These are phyloP conservation scores for Heliconius hewitsoni DNA, from an alignment of 1,140 invertebrate genomes.

Conservation along the genomic window DNA sequence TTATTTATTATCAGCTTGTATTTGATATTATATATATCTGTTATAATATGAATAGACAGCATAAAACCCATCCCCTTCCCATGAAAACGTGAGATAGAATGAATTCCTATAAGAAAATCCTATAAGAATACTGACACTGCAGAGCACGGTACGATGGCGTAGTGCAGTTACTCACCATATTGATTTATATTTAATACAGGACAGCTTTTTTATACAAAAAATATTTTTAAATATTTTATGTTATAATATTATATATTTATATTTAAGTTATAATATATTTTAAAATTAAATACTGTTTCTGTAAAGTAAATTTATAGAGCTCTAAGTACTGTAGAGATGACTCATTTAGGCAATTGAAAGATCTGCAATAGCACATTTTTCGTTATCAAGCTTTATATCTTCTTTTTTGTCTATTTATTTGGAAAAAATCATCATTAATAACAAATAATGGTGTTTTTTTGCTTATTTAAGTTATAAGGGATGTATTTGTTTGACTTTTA, in stretches of 20 bases:
- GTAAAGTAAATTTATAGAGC: not conserved
- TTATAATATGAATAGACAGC: not conserved
- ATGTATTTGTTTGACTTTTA: not conserved
- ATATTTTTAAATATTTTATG: not conserved
- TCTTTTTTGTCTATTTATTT: not conserved
- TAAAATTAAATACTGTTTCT: not conserved
- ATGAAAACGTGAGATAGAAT: slow-evolving; percentile 20
- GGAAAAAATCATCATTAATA: not conserved
- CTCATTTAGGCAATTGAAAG: slow-evolving; percentile 9
- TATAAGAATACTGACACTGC: slow-evolving; percentile 30
- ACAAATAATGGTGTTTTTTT: not conserved
- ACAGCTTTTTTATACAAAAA: not conserved
- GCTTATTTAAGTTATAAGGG: not conserved
- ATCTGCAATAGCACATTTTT: slow-evolving; percentile 7
- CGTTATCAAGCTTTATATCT: not conserved
- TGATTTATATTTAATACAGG: slow-evolving; percentile 28
- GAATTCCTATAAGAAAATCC: slow-evolving; percentile 24
- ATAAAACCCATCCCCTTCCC: slow-evolving; percentile 5
- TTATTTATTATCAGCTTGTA: not conserved
- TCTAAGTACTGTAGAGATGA: not conserved
- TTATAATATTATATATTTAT: not conserved
- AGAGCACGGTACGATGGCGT: slow-evolving; percentile 31
- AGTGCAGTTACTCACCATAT: slow-evolving; percentile 33
- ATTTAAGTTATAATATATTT: not conserved
- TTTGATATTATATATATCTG: not conserved